Evolutionary conservation across 2,797 vertebrate species (phyloP), one percentile per base, ranked within the genome.

Genomic region (Chaetodon trifasciatus): DNA sequence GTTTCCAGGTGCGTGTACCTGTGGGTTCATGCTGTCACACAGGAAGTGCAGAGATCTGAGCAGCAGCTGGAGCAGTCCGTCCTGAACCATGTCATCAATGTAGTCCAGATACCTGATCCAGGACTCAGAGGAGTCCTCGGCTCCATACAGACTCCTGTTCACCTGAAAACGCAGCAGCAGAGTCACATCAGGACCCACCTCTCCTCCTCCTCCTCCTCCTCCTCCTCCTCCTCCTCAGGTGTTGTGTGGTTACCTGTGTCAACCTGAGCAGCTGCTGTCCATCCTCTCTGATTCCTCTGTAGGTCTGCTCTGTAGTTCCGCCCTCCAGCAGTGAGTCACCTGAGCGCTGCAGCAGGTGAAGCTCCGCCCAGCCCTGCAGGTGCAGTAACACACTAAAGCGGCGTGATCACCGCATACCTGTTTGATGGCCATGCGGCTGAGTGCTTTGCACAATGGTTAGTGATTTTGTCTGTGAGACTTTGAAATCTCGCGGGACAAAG

Each of bases 81-180:
- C 92, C 76, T 96, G 88, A 47, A 97, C 90, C 88, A 94, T 92
- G 72, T 95, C 92, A 82, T 98, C 96, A 21, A 97, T 81, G 8
- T 96, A 94, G 76, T 96, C 95, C 67, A 96, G 74, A 0, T 97
- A 97, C 0, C 63, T 85, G 82, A 87, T 94, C 97, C 97, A 97
- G 46, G 78, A 39, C n/a, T 78, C 24, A 2, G 85, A 86, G 0
- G 70, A 52, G 0, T 58, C 78, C 0, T 94, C 88, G 0, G 94
- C 94, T 46, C 55, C 82, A 3, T 96, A 94, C 12, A 96, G 91
- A 0, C 39, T 81, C 0, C 86, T 88, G 0, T 96, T 97, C 74
- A 96, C 96, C 96, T 97, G 91, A n/a, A 44, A 6, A 52, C 50
- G 69, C 9, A 61, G 15, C 1, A n/a, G 16, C 11, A 37, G 3